Evolutionary conservation across 2,113 vertebrate genomes (phyloP), one percentile per base, ranked within the genome.

Genomic region (Calidris pygmaea): DNA sequence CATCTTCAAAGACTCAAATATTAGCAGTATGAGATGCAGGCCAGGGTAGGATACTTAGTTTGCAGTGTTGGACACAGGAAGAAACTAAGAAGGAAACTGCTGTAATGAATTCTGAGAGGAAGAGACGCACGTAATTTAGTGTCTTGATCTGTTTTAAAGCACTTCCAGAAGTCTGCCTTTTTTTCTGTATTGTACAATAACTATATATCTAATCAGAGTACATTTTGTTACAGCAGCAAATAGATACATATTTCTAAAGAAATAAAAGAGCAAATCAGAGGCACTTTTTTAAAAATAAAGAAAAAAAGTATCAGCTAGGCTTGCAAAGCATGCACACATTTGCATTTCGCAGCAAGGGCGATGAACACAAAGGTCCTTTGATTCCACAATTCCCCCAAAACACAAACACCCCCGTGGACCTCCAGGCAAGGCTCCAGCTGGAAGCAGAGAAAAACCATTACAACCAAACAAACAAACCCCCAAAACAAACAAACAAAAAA

Each of bases 131-230:
- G 7, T 60, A 66, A 67, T 2, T 79, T n/a, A 63, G 27, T 26
- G n/a, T 22, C 70, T 73, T 66, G 55, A 89, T 89, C n/a, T 47
- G 45, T 63, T 95, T 82, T 89, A 92, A 92, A 94, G 86, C 86
- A 58, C 67, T 96, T 95, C 87, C 91, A 94, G 86, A 91, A 92
- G 53, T 18, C 52, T 22, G 65, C 26, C 37, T 35, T 39, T 37
- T 62, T 56, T 67, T 10, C 20, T 24, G 20, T 12, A 20, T 4
- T 56, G 62, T 65, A 37, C 34, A 50, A 82, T 41, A 68, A 48
- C 62, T 48, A 13, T 18, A 7, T 37, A 34, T 89, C 45, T 37
- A 52, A 88, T 80, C 48, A 56, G 56, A 55, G 20, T 6, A 48
- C 6, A 2, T 37, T 85, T 71, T 24, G 26, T 39, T 39, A 63